Base-by-base conservation (phyloP, 2,113 vertebrate species). In the Atlantisia rogersi region DNA sequence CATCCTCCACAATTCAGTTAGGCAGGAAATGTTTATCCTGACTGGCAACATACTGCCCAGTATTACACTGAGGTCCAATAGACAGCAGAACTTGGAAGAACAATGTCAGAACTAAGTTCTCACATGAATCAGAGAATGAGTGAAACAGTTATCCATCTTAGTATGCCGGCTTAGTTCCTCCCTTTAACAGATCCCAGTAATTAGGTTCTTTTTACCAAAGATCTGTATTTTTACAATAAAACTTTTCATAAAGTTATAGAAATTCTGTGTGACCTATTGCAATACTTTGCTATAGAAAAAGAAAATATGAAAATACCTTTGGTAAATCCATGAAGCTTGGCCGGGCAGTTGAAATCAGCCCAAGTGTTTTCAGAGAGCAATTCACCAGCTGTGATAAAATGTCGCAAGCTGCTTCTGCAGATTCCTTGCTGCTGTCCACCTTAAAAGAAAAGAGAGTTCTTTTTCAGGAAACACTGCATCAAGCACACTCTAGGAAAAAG, bases 241-340 rank as follows among this genome's bases (percentile, higher is more conserved):
- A 48, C 29, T 77, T 70, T 39, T 44, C 5, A 15, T 16, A 22
- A 70, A 67, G 21, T 82, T 48, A 60, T 0, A 75, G 4, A 62
- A 67, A 56, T 74, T 58, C 13, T 26, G 17, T 25, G 84, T 7
- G 5, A 92, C 91, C 15, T 24, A 79, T 9, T 88, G 32, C 39
- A 70, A 68, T 52, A 75, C 12, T 90, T 59, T 37, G 50, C 67
- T 82, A 69, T 2, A 69, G 15, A 55, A 76, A 84, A 73, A 90
- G 77, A 62, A 48, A 8, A 21, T 22, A 71, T 26, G 70, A 62
- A 76, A 94, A 76, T 99, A 99, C 99, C 99, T 99, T 99, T 92
- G 99, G 99, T 96, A 99, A 98, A 97, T 99, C 99, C 99, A 99
- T 99, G 98, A 99, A 99, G 96, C 99, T 99, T 95, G 99, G 99